Conservation (phyloP, 92 coral and sea anemone genomes). For the Virgularia gustaviana region DNA sequence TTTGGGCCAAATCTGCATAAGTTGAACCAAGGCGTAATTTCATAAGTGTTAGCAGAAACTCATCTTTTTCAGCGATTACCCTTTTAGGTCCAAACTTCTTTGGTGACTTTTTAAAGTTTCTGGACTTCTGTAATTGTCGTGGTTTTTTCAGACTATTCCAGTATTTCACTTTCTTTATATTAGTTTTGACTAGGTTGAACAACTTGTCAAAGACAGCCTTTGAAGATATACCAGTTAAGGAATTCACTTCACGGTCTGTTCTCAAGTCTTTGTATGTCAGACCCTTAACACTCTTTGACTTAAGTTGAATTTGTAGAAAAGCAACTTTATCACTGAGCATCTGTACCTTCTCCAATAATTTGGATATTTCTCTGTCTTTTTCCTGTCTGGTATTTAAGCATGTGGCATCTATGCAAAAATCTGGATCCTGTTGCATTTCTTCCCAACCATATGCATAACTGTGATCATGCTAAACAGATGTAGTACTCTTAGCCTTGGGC, state of each 20-base stretch:
- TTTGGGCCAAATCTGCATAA: constrained; percentile 52
- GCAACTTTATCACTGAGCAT: constrained; percentile 37
- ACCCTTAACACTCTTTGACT: constrained; percentile 44
- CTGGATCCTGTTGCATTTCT: constrained; percentile 41
- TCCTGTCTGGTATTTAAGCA: too few relatives aligned
- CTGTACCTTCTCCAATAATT: too few relatives aligned
- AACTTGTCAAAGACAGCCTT: constrained; percentile 43
- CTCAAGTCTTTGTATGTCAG: constrained; percentile 43
- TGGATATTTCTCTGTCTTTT: too few relatives aligned
- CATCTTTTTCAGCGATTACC: constrained; percentile 45
- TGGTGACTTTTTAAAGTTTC: constrained; percentile 48
- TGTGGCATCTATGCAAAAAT: constrained; percentile 41
- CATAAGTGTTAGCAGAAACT: constrained; percentile 54
- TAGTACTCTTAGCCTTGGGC: neutral
- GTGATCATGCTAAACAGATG: constrained; percentile 37
- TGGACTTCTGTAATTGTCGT: constrained; percentile 28
- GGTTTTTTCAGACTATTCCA: constrained; percentile 48
- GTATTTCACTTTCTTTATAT: constrained; percentile 20
- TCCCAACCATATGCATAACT: constrained; percentile 50
- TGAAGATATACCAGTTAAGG: constrained; percentile 54
- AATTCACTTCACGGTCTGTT: constrained; percentile 38
- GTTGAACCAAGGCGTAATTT: constrained; percentile 60
- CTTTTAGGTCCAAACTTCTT: constrained; percentile 58
- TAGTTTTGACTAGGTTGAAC: neutral
- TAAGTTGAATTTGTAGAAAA: constrained; percentile 44